Percentiles rank a stretch among this genome's conserved stretches.
Evolutionary conservation across 2,113 vertebrate species (phyloP).

Genomic region (Brienomyrus brachyistius): DNA sequence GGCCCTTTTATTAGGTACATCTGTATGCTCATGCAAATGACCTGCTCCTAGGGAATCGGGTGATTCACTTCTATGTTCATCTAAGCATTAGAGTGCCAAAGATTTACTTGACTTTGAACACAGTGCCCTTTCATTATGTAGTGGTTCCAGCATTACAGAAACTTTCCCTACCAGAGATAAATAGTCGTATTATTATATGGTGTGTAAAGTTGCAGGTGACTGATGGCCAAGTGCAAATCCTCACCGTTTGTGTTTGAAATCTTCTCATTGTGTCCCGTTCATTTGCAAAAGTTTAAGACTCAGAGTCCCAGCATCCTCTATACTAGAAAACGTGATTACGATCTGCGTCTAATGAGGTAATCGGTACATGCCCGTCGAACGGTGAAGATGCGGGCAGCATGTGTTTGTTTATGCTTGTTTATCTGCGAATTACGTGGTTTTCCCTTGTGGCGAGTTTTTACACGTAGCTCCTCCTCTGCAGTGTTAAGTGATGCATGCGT

Average conservation of each 20-base stretch:
- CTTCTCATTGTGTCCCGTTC: not conserved
- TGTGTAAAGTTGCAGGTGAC: not conserved
- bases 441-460: constrained; percentile 16
- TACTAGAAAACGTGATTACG: not conserved
- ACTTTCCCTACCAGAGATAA: not conserved
- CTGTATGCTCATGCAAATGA: not conserved
- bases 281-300: not conserved
- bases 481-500: constrained; percentile 1
- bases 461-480: constrained; percentile 8
- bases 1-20: not conserved
- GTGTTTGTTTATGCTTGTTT: constrained; percentile 11
- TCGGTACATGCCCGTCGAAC: not conserved
- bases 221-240: not conserved
- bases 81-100: not conserved
- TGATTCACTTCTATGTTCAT: not conserved
- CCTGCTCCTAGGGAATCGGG: not conserved
- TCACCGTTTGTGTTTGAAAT: not conserved
- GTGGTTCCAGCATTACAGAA: not conserved
- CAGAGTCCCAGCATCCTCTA: not conserved
- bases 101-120: not conserved
- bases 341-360: not conserved
- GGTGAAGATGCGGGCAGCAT: not conserved
- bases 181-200: not conserved
- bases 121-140: not conserved
- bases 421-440: constrained; percentile 22